Conservation (phyloP, 2,888 invertebrate species). For the Drosophila leonis region DNA sequence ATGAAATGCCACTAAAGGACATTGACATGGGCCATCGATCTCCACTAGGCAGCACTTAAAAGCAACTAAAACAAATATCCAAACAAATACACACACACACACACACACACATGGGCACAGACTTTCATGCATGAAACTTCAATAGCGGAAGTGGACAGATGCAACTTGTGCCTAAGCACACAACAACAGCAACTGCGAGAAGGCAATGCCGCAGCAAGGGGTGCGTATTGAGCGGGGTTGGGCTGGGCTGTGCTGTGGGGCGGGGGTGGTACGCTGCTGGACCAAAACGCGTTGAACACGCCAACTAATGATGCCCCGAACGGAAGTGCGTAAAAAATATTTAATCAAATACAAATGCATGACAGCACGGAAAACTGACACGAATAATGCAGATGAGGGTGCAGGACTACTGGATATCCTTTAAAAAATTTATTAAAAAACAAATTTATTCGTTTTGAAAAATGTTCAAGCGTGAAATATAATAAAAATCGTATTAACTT, state of each 20-base stretch:
- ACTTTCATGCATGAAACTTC: slow-evolving; percentile 34
- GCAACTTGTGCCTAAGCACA: slow-evolving; percentile 74
- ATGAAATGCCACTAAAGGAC: slow-evolving; percentile 78
- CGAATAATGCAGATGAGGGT: slow-evolving; percentile 2
- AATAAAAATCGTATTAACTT: too few relatives aligned
- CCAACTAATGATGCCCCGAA: slow-evolving; percentile 74
- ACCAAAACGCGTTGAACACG: slow-evolving; percentile 61
- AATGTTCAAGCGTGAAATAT: too few relatives aligned
- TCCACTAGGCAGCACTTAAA: slow-evolving; percentile 54
- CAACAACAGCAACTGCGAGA: slow-evolving; percentile 34
- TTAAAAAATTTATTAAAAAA: background rate
- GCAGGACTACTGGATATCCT: slow-evolving; percentile 23
- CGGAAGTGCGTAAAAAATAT: slow-evolving; percentile 82
- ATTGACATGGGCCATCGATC: slow-evolving; percentile 80
- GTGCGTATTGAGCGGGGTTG: slow-evolving; percentile 37
- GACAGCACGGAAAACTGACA: slow-evolving; percentile 69
- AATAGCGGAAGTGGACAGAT: slow-evolving; percentile 81
- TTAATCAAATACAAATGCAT: slow-evolving; percentile 81
- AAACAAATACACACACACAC: slow-evolving; percentile 35
- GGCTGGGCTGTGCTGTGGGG: slow-evolving; percentile 7
- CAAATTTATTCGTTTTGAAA: too few relatives aligned
- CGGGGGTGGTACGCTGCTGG: slow-evolving; percentile 60
- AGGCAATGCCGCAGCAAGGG: slow-evolving; percentile 49
- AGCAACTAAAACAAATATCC: slow-evolving; percentile 65
- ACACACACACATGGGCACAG: slow-evolving; percentile 18